Base-by-base conservation (phyloP, 2,888 invertebrate species). In the Apodemia arnacis region DNA sequence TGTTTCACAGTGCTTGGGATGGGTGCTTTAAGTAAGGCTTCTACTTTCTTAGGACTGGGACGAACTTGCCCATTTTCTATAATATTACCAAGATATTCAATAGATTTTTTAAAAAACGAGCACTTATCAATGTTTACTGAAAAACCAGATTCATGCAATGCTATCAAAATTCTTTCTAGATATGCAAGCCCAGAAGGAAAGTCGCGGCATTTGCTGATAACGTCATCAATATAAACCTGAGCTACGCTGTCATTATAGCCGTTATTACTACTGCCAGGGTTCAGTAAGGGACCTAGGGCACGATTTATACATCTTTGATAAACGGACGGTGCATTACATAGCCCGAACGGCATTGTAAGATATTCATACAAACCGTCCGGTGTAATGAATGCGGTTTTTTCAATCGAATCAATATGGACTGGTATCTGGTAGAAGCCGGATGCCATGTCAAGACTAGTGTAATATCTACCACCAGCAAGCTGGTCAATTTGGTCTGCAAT, bases 161-260 rank as follows among this genome's bases (percentile, higher is more conserved):
- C 38, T 38, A 38, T 38, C 38, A 38, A 38, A 38, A 38, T 38
- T 38, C 38, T 38, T 38, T 38, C 38, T 10, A 38, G 8, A 38
- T 38, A 38, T 10, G 38, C 38, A 8, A 95, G 44, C 0, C 93
- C 93, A 4, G 80, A 69, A 0, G 69, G 0, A 27, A 92, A 85
- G 38, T 91, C 76, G 0, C 54, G 18, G 54, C 90, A 85, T 83
- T 93, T 93, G 6, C 77, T 78, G 0, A 94, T 21, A 0, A 94
- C 94, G 66, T 95, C 95, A 86, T 94, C 94, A 0, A 94, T 80
- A 41, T 95, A 94, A 0, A 94, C 93, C n/a, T 91, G 91, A 7
- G 84, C 88, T 74, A 27, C 44, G 0, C 78, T 81, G 41, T 70
- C 70, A 49, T 70, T 70, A 21, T 31, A n/a, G n/a, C 15, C 59